phyloP scores from a whole-genome alignment of 1,140 invertebrate species.

The Antheraea pernyi region DNA sequence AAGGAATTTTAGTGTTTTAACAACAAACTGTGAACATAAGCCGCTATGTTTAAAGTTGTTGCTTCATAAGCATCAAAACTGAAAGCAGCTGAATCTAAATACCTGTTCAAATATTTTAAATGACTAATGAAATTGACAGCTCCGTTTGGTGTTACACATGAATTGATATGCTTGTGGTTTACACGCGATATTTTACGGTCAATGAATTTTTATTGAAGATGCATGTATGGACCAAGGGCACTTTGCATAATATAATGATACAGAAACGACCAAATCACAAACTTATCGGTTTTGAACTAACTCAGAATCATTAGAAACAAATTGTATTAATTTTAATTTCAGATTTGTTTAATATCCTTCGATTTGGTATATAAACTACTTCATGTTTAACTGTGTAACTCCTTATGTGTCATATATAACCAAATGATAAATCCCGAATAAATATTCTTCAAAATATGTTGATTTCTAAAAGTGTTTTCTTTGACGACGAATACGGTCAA shows the following conservation, averaged over 20 bases:
- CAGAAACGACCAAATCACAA: conserved; percentile 27
- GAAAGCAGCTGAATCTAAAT: background rate
- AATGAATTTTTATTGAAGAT: conserved; percentile 38
- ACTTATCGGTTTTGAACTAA: conserved; percentile 20
- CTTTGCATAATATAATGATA: conserved; percentile 22
- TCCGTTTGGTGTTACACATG: background rate
- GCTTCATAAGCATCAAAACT: background rate
- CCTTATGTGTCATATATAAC: no score
- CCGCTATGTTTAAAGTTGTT: no score
- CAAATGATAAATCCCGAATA: background rate
- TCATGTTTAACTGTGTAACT: no score
- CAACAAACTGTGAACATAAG: conserved; percentile 11
- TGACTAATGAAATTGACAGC: background rate
- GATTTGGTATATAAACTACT: no score
- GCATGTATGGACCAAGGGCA: conserved; percentile 33
- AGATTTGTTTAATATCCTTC: background rate
- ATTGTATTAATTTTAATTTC: no score
- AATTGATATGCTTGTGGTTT: conserved; percentile 16
- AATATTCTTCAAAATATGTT: background rate
- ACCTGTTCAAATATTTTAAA: background rate
- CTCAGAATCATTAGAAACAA: conserved; percentile 21
- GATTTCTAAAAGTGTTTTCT: conserved; percentile 4
- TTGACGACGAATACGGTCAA: conserved; percentile 4
- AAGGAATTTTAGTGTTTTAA: conserved; percentile 16
- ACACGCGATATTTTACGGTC: conserved; percentile 44